Evolutionary conservation across 2,888 invertebrate species (phyloP).

Genomic region (Muscina levida): DNA sequence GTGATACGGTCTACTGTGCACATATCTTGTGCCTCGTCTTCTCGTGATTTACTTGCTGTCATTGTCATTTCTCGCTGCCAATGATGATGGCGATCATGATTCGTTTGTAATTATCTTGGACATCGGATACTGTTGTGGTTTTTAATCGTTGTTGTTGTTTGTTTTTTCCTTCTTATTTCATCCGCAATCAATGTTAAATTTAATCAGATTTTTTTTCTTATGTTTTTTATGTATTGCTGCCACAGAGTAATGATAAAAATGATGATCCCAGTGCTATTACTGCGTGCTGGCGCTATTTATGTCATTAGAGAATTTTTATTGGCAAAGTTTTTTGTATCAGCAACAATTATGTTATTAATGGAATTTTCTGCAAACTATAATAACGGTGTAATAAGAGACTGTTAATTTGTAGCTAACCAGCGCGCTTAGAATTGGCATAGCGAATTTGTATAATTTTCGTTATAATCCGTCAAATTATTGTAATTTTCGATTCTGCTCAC

Average conservation of each 20-base stretch:
- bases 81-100: not conserved
- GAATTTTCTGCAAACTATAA: not conserved
- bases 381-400: too few species aligned
- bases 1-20: too few species aligned
- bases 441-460: too few species aligned
- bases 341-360: not conserved
- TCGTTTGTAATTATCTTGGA: not conserved
- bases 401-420: too few species aligned
- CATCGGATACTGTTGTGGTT: not conserved
- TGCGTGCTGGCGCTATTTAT: not conserved
- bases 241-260: not conserved
- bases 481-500: too few species aligned
- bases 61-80: too few species aligned
- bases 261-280: not conserved
- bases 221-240: not conserved
- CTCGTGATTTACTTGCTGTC: too few species aligned
- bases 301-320: conserved; percentile 20
- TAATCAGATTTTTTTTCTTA: not conserved
- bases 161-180: not conserved
- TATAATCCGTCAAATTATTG: too few species aligned
- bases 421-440: too few species aligned
- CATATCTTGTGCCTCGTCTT: too few species aligned
- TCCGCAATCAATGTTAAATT: not conserved
- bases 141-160: not conserved
- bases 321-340: not conserved